Conservation (phyloP, 2,888 invertebrate genomes). For the Campopleginae sp. region DNA sequence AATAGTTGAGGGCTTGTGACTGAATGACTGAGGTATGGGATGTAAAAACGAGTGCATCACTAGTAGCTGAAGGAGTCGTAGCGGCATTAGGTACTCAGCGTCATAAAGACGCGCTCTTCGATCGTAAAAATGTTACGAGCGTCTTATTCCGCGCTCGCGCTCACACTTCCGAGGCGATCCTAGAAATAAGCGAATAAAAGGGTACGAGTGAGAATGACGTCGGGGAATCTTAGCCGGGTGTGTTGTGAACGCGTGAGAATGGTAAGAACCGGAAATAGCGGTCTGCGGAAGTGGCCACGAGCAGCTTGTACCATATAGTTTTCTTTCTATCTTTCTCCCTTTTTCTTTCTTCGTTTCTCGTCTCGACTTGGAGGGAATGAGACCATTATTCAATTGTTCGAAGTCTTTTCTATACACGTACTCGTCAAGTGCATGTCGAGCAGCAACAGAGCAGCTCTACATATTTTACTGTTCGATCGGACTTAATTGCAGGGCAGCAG, state of each 20-base stretch:
- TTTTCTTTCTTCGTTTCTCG: slow-evolving; percentile 20
- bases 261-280: slow-evolving; percentile 74
- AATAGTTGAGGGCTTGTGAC: slow-evolving; percentile 30
- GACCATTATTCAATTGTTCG: slow-evolving; percentile 65
- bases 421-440: slow-evolving; percentile 36
- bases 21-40: slow-evolving; percentile 63
- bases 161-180: slow-evolving; percentile 48
- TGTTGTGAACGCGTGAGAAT: slow-evolving; percentile 57
- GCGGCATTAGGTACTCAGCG: slow-evolving; percentile 50
- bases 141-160: slow-evolving; percentile 72
- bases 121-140: slow-evolving; percentile 80
- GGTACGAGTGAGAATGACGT: slow-evolving; percentile 44
- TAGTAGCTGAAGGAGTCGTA: slow-evolving; percentile 38
- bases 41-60: slow-evolving; percentile 53
- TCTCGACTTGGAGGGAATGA: slow-evolving; percentile 34
- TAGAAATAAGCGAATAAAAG: slow-evolving; percentile 63
- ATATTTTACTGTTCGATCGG: slow-evolving; percentile 55
- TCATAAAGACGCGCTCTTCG: slow-evolving; percentile 67
- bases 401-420: slow-evolving; percentile 41
- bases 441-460: slow-evolving; percentile 34
- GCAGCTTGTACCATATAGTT: slow-evolving; percentile 31
- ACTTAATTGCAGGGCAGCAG: slow-evolving; percentile 51
- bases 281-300: slow-evolving; percentile 71
- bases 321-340: slow-evolving; percentile 9
- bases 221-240: slow-evolving; percentile 54